Conservation (phyloP, 2,888 invertebrate genomes). For the Calephelis perditalis region DNA sequence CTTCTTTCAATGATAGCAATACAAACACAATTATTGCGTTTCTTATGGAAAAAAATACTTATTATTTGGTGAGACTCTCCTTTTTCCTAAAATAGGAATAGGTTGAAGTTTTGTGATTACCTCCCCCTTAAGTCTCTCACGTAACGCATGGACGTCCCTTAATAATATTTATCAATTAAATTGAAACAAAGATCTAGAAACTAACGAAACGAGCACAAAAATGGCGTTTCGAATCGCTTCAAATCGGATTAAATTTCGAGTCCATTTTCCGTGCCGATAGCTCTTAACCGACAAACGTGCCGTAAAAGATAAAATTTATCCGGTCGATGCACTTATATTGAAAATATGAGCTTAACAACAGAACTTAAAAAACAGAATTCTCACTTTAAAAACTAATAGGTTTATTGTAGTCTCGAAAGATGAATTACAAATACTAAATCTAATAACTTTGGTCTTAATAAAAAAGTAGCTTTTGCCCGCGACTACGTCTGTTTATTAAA, state of each 20-base stretch:
- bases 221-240: constrained; percentile 49
- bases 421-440: no score
- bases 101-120: no score
- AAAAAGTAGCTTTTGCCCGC: no score
- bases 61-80: no score
- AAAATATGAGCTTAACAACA: constrained; percentile 22
- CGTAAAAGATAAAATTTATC: constrained; percentile 57
- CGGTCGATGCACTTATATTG: constrained; percentile 53
- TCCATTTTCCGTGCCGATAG: constrained; percentile 52
- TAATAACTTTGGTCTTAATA: no score
- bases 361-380: constrained; percentile 3
- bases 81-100: no score
- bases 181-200: constrained; percentile 30
- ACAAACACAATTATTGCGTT: no score
- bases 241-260: constrained; percentile 54
- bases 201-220: constrained; percentile 35
- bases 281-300: constrained; percentile 54
- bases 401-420: background rate
- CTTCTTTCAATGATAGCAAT: no score
- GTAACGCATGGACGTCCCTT: constrained; percentile 11
- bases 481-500: no score
- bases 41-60: no score
- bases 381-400: constrained; percentile 7
- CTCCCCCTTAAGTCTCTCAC: no score
- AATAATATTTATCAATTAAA: constrained; percentile 28